Conservation (phyloP, 2,888 invertebrate species). For the Bembecia ichneumoniformis region DNA sequence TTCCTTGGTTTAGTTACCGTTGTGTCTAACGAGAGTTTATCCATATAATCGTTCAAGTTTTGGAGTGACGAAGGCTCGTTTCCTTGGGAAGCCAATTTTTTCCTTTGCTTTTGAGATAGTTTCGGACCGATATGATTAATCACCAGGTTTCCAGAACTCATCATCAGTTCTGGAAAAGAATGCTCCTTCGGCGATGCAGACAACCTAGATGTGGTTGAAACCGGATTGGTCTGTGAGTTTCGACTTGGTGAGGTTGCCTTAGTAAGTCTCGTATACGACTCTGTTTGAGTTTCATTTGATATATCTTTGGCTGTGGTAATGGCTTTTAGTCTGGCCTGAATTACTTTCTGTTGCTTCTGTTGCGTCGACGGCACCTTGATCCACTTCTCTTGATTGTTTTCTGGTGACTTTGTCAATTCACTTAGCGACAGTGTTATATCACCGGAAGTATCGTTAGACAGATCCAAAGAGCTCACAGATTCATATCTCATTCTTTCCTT, state of each 20-base stretch:
- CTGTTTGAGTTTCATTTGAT: constrained; percentile 40
- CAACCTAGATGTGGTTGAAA: constrained; percentile 34
- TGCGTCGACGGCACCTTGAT: constrained; percentile 54
- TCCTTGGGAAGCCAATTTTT: constrained; percentile 68
- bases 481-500: constrained; percentile 54
- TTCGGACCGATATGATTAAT: constrained; percentile 66
- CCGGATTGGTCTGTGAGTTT: constrained; percentile 8
- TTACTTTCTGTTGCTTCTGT: constrained; percentile 60
- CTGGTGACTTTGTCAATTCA: constrained; percentile 32
- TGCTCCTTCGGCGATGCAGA: constrained; percentile 47
- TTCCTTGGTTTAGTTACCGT: constrained; percentile 64
- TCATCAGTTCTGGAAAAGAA: constrained; percentile 30
- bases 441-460: constrained; percentile 45
- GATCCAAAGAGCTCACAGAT: constrained; percentile 53
- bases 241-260: constrained; percentile 31
- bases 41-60: constrained; percentile 33
- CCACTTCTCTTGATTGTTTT: constrained; percentile 50
- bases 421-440: constrained; percentile 55
- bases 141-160: constrained; percentile 40
- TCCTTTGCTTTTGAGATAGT: constrained; percentile 76
- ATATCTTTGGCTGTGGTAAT: constrained; percentile 52
- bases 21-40: constrained; percentile 34
- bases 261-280: constrained; percentile 48
- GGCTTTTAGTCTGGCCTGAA: constrained; percentile 63
- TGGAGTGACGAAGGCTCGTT: constrained; percentile 28